Percentiles rank a stretch among this genome's conserved stretches.
Conservation (phyloP, 2,888 invertebrate genomes). For the Venusia cambrica region DNA sequence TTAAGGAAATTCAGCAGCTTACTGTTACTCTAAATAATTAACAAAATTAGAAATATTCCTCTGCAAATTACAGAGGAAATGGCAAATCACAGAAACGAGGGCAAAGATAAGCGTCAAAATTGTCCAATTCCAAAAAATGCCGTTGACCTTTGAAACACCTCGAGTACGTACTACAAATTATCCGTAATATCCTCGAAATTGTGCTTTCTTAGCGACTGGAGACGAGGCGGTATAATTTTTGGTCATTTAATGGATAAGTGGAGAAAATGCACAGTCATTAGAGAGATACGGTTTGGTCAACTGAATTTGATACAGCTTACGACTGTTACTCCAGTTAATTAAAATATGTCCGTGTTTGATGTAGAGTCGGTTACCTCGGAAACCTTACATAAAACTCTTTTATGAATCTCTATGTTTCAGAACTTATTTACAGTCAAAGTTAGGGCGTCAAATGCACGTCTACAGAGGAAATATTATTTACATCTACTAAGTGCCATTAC, state of each 20-base stretch:
- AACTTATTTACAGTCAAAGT: too few relatives aligned
- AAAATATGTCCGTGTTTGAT: too few relatives aligned
- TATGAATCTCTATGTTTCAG: too few relatives aligned
- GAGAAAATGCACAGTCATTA: constrained; percentile 24
- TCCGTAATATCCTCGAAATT: constrained; percentile 28
- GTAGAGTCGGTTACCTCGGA: too few relatives aligned
- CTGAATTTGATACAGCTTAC: constrained; percentile 2
- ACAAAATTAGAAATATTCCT: constrained; percentile 19
- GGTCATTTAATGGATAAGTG: constrained; percentile 23
- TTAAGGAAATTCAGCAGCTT: too few relatives aligned
- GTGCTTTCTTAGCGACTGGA: constrained; percentile 23
- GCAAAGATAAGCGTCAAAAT: constrained; percentile 31
- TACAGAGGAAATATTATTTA: neutral
- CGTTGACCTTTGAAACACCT: constrained; percentile 40
- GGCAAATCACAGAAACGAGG: constrained; percentile 37
- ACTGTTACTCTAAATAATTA: too few relatives aligned
- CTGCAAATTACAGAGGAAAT: constrained; percentile 42
- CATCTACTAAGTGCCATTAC: constrained; percentile 1
- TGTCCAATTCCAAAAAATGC: constrained; percentile 29
- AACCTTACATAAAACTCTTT: too few relatives aligned
- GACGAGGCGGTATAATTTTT: constrained; percentile 23
- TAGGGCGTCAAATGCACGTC: too few relatives aligned
- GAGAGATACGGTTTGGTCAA: constrained; percentile 6
- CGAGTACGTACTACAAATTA: constrained; percentile 27
- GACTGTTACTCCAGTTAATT: neutral